Evolutionary conservation across 30 jellyfish, hydroid and myxozoan species (phyloP), one percentile per base, ranked within the genome.

Genomic region (Morbakka virulenta): DNA sequence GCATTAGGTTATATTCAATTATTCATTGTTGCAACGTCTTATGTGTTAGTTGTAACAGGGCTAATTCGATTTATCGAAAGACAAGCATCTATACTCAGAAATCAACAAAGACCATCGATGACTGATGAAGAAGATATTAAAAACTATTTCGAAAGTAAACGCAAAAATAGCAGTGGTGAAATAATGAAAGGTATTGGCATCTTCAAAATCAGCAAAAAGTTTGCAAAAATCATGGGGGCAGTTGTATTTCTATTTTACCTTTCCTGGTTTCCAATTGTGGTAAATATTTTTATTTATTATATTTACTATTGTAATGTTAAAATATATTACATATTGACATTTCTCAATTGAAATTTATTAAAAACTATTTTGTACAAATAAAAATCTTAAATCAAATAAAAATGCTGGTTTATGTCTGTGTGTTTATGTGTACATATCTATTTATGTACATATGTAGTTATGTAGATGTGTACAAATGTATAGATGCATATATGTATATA

Each of bases 201-300:
- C 9, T 63, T 83, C 35, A 62, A 74, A 25, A 32, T 35, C 24
- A 72, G 86, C 20, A 72, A 72, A 52, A 28, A 41, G 57, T 57
- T 83, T 33, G 85, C 95, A 14, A 67, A 67, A 23, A 71, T 73
- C 71, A 83, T 81, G 74, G 95, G 81, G 32, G n/a, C 52, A 0
- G 69, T 83, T 14, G 74, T 81, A 0, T 14, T 83, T 14, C 64
- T 83, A 36, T 83, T 83, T 48, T 83, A 72, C 53, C 65, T 63
- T n/a, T 68, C 82, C 24, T 83, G 95, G 95, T 57, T 83, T 81
- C 95, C 95, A 48, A 83, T 83, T 29, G 95, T 83, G 69, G 95
- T 83, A 51, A 62, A 83, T 81, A 32, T 34, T n/a, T 17, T 17
- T 1, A 1, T 52, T 64, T 64, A 2, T 64, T 64, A 41, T 41